Conservation (phyloP, 2,797 vertebrate genomes). For the Taenioides sp. region DNA sequence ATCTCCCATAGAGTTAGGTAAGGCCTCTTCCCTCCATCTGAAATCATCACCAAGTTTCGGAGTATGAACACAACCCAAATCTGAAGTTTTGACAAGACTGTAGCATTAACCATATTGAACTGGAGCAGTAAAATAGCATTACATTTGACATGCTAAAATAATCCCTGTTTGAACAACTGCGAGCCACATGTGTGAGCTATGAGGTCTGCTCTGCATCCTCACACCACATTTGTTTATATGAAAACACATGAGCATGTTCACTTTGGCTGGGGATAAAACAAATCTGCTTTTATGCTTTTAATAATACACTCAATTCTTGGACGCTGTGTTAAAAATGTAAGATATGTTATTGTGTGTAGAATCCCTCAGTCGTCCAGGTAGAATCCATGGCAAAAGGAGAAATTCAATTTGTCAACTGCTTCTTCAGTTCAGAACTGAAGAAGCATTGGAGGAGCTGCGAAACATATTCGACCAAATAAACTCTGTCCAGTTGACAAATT, state of each 20-base stretch:
- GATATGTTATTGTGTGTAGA: too few relatives aligned
- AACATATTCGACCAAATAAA: too few relatives aligned
- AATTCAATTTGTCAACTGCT: too few relatives aligned
- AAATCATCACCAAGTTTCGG: too few relatives aligned
- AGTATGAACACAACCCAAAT: background rate
- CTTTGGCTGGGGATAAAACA: conserved; percentile 29
- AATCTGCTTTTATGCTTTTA: background rate
- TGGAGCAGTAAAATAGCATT: background rate
- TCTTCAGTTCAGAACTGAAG: too few relatives aligned
- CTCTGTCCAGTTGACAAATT: too few relatives aligned
- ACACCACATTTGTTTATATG: conserved; percentile 22
- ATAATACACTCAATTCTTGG: background rate
- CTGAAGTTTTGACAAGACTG: background rate
- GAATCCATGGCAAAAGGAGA: too few relatives aligned
- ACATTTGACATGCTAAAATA: background rate
- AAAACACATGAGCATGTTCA: conserved; percentile 15
- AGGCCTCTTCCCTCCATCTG: too few relatives aligned
- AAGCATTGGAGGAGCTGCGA: too few relatives aligned
- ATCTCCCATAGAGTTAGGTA: too few relatives aligned
- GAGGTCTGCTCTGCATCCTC: conserved; percentile 18
- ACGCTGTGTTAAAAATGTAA: background rate
- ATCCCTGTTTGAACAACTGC: conserved; percentile 25
- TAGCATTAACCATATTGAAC: background rate
- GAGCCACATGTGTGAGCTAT: conserved; percentile 42
- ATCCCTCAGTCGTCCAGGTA: too few relatives aligned